Evolutionary conservation across 2,888 invertebrate genomes (phyloP).

Genomic region (Tyria jacobaeae): DNA sequence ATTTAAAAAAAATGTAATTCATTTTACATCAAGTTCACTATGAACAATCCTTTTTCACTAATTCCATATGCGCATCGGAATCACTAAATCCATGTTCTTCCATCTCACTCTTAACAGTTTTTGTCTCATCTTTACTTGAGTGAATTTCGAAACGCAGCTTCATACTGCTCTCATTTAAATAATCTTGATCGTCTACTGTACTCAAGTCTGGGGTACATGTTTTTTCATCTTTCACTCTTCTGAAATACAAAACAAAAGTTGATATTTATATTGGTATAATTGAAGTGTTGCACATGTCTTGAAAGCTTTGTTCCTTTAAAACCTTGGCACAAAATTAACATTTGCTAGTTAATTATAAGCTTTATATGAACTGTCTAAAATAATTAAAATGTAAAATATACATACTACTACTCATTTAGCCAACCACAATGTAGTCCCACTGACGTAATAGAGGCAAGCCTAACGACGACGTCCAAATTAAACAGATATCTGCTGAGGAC

Average conservation of each 20-base stretch:
- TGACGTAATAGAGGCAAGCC: no score
- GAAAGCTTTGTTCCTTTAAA: no score
- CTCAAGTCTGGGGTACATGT: slow-evolving; percentile 13
- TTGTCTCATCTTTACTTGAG: slow-evolving; percentile 35
- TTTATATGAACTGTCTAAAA: no score
- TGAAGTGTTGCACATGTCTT: not conserved
- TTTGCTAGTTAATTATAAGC: no score
- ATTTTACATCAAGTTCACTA: not conserved
- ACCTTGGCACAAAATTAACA: no score
- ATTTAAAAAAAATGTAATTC: not conserved
- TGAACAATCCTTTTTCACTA: slow-evolving; percentile 7
- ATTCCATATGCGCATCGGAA: not conserved
- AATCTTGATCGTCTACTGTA: not conserved
- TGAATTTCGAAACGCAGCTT: slow-evolving; percentile 66
- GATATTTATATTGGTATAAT: not conserved
- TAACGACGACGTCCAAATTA: no score
- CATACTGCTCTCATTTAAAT: slow-evolving; percentile 41
- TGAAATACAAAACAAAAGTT: slow-evolving; percentile 5
- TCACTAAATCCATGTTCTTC: not conserved
- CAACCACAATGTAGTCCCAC: no score
- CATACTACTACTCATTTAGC: no score
- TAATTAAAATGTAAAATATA: no score
- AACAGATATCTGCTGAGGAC: no score
- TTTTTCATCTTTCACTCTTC: slow-evolving; percentile 28
- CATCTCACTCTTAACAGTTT: slow-evolving; percentile 1